Conservation (phyloP, 1,140 invertebrate genomes). For the Camponotus pennsylvanicus region DNA sequence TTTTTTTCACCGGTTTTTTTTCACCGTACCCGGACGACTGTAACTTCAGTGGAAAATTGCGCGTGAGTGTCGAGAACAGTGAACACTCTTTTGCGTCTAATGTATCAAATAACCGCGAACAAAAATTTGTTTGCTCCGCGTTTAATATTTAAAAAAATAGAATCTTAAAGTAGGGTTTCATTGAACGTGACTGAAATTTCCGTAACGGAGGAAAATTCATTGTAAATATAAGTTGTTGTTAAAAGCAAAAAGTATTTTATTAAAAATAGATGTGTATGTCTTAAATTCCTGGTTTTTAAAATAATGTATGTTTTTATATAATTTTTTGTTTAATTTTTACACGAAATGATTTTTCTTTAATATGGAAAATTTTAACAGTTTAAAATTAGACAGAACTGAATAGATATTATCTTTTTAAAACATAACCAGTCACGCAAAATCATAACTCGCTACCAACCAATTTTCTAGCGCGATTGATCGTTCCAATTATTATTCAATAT, state of each 20-base stretch:
- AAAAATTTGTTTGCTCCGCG: neutral
- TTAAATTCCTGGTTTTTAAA: neutral
- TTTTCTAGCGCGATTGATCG: neutral
- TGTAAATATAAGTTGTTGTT: neutral
- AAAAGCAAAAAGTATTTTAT: neutral
- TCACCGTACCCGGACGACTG: neutral
- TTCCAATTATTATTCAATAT: neutral
- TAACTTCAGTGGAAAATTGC: slow-evolving; percentile 46
- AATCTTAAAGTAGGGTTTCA: neutral
- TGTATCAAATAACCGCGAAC: slow-evolving; percentile 3
- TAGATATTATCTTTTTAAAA: neutral
- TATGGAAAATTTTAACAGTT: neutral
- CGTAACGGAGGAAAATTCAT: neutral
- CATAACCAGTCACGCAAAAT: neutral
- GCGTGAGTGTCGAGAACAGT: slow-evolving; percentile 17
- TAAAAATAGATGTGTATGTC: no score
- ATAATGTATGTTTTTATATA: neutral
- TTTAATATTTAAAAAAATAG: neutral
- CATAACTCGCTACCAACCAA: neutral
- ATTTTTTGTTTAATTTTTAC: neutral
- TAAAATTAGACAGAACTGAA: neutral
- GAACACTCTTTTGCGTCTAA: neutral
- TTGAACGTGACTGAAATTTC: neutral
- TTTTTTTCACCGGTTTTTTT: slow-evolving; percentile 13
- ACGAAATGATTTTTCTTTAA: neutral